Conservation (phyloP, 2,113 vertebrate genomes). For the Cyphomyrus discorhynchus region DNA sequence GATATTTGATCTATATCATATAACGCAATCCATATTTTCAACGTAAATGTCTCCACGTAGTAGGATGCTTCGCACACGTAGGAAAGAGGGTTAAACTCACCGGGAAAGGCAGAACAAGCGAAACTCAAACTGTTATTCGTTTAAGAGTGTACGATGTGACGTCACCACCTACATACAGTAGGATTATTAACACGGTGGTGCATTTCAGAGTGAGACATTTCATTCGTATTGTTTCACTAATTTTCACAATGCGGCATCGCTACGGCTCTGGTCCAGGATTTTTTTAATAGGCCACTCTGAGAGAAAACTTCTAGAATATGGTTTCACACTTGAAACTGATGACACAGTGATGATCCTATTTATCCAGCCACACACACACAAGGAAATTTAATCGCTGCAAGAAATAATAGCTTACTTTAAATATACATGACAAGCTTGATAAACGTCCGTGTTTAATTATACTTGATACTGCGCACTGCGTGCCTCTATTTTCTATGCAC, state of each 20-base stretch:
- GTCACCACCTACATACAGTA: neutral
- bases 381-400: neutral
- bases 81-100: neutral
- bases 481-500: neutral
- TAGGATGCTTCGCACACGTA: neutral
- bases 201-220: neutral
- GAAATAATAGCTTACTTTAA: constrained; percentile 4
- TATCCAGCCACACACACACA: neutral
- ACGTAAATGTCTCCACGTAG: neutral
- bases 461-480: neutral
- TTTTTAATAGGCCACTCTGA: neutral
- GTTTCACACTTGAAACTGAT: neutral
- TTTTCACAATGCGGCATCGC: neutral
- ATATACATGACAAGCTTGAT: neutral
- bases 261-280: neutral
- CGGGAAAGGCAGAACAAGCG: neutral
- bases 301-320: neutral
- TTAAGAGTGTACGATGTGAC: neutral
- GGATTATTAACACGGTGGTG: neutral
- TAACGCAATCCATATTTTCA: neutral
- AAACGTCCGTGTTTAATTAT: neutral
- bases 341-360: neutral
- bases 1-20: neutral
- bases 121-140: neutral
- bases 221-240: neutral